Percentiles rank a stretch among this genome's conserved stretches.
Conservation (phyloP, 2,113 vertebrate species). For the Eublepharis macularius region DNA sequence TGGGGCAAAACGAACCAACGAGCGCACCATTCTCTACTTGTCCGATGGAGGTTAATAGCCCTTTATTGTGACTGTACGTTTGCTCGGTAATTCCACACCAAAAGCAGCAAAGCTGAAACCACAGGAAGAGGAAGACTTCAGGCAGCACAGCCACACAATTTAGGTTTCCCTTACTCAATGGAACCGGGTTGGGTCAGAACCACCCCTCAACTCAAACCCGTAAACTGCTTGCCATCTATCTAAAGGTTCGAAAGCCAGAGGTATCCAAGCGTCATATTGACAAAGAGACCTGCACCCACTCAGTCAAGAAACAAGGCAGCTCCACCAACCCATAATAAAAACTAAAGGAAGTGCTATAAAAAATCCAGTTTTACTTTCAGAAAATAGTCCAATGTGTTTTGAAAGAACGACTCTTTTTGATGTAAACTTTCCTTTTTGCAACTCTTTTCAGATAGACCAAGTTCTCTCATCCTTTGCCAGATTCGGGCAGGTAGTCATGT, state of each 20-base stretch:
- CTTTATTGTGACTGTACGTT: neutral
- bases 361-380: neutral
- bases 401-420: neutral
- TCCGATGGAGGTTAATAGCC: neutral
- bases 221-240: neutral
- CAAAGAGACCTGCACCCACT: neutral
- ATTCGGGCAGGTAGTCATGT: too few relatives aligned
- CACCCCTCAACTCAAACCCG: neutral
- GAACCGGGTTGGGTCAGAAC: neutral
- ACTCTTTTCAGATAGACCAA: neutral
- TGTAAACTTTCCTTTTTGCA: neutral
- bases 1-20: neutral
- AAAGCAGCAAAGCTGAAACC: constrained; percentile 11
- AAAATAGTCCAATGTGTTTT: neutral
- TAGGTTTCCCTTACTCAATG: neutral
- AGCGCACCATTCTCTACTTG: neutral
- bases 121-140: neutral
- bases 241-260: neutral
- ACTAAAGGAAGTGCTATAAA: neutral
- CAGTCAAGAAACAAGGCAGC: neutral
- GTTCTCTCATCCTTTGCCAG: neutral
- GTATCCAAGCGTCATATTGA: neutral
- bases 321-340: neutral
- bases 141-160: neutral
- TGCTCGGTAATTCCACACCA: neutral